A percentile compares a stretch with the other conserved stretches of the same genome.
phyloP scores from a whole-genome alignment of 1,140 invertebrate species.

The Cheumatopsyche charites region DNA sequence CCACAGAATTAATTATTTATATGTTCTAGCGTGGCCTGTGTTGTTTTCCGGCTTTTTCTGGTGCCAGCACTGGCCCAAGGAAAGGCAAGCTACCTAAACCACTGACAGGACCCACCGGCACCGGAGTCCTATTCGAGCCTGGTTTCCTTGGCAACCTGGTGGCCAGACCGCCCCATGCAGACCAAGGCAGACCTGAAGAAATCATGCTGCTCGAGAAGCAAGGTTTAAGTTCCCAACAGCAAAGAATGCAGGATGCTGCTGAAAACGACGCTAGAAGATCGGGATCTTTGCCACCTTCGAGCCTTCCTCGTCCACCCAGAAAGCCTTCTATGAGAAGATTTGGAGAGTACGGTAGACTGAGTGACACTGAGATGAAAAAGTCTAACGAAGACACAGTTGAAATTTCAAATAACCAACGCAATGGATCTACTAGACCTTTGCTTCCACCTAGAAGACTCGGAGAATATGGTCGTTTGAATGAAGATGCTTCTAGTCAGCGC shows the following conservation, averaged over 20 bases:
- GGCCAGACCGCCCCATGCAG: conserved; percentile 53
- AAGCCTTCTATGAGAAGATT: conserved; percentile 62
- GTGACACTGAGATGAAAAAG: conserved; percentile 65
- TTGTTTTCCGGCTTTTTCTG: conserved; percentile 87
- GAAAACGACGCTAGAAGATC: conserved; percentile 58
- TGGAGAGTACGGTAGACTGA: conserved; percentile 64
- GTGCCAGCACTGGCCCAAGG: conserved; percentile 79
- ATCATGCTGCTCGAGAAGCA: conserved; percentile 78
- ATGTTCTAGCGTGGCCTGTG: conserved; percentile 78
- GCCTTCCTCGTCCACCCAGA: conserved; percentile 71
- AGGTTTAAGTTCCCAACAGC: conserved; percentile 75
- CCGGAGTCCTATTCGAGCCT: conserved; percentile 62
- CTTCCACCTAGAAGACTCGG: conserved; percentile 65
- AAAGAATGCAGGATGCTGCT: conserved; percentile 66
- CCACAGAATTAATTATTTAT: neutral
- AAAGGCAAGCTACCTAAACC: conserved; percentile 83
- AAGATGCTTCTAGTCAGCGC: conserved; percentile 58
- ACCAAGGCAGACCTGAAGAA: conserved; percentile 65
- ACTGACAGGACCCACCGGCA: conserved; percentile 72
- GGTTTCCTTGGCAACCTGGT: conserved; percentile 61
- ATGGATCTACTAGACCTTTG: conserved; percentile 64
- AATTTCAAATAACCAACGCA: conserved; percentile 53
- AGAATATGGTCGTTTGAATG: conserved; percentile 65
- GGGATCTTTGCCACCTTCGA: conserved; percentile 66
- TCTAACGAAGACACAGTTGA: conserved; percentile 56